Evolutionary conservation across 2,888 invertebrate species (phyloP).

Genomic region (Smittia aterrima): DNA sequence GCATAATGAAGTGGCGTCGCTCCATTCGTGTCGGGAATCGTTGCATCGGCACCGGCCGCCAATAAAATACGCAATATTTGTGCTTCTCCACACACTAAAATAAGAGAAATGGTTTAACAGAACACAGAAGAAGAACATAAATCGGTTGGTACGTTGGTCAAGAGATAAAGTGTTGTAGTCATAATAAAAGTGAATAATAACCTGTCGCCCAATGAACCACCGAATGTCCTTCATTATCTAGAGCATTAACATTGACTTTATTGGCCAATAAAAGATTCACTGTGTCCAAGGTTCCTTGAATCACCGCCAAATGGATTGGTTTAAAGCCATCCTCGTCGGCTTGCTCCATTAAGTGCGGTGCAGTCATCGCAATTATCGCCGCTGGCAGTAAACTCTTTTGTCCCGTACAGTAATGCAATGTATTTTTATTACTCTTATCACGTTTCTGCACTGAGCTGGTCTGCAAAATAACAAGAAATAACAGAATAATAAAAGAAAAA

Average conservation of each 20-base stretch:
- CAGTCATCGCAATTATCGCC: conserved; percentile 78
- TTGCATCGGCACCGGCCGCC: conserved; percentile 81
- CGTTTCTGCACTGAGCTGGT: conserved; percentile 65
- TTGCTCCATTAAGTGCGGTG: conserved; percentile 79
- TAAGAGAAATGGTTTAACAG: conserved; percentile 18
- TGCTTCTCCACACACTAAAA: conserved; percentile 87
- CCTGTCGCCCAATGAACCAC: conserved; percentile 98
- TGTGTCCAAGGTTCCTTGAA: conserved; percentile 84
- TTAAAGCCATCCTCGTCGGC: conserved; percentile 93
- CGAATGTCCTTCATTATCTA: conserved; percentile 92
- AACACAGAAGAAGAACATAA: background rate
- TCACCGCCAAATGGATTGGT: conserved; percentile 91
- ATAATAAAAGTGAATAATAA: conserved; percentile 49
- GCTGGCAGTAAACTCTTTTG: conserved; percentile 60
- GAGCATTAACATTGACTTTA: conserved; percentile 84
- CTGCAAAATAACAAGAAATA: conserved; percentile 50
- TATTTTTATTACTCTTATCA: conserved; percentile 80
- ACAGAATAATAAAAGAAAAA: background rate
- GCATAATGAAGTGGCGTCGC: conserved; percentile 97
- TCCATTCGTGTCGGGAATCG: conserved; percentile 88
- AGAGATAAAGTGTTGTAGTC: background rate
- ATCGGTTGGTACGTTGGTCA: background rate
- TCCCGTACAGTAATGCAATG: conserved; percentile 87
- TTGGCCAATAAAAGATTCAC: conserved; percentile 83
- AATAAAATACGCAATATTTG: conserved; percentile 82